Evolutionary conservation across 2,113 vertebrate species (phyloP).

Genomic region (Himantopus leucocephalus): DNA sequence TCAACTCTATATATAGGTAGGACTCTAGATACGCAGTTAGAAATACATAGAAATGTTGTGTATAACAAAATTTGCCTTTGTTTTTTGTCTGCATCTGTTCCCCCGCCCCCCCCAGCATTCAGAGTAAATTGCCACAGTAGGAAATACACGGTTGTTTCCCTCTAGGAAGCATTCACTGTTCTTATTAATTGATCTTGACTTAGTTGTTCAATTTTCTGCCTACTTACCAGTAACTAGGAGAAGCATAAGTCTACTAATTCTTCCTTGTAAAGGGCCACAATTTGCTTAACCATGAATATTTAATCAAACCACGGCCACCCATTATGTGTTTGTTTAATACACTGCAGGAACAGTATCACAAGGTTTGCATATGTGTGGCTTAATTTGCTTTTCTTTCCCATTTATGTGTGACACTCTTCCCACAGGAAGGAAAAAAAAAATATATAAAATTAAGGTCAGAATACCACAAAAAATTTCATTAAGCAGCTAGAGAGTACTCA

Average conservation of each 20-base stretch:
- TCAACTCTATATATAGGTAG: background rate
- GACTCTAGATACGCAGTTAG: background rate
- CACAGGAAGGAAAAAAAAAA: background rate
- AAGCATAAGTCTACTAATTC: background rate
- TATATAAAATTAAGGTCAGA: background rate
- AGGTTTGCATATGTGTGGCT: background rate
- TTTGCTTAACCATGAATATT: background rate
- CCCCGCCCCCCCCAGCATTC: background rate
- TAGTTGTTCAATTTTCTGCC: background rate
- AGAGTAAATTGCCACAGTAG: background rate
- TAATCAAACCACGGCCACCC: background rate
- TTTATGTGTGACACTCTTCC: background rate
- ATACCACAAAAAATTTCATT: background rate
- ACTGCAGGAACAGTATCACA: background rate
- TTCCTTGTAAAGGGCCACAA: background rate
- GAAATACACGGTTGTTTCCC: background rate
- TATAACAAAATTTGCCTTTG: background rate
- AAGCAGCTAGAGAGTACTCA: background rate
- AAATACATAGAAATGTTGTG: background rate
- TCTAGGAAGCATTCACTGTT: background rate
- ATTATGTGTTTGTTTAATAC: slow-evolving; percentile 15
- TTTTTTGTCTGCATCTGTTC: background rate
- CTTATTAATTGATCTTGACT: background rate
- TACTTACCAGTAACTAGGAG: background rate
- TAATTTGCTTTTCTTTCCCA: slow-evolving; percentile 21